These are phyloP conservation scores for Caracal caracal DNA, from an alignment of 2,113 vertebrate genomes.

Conservation along the genomic window DNA sequence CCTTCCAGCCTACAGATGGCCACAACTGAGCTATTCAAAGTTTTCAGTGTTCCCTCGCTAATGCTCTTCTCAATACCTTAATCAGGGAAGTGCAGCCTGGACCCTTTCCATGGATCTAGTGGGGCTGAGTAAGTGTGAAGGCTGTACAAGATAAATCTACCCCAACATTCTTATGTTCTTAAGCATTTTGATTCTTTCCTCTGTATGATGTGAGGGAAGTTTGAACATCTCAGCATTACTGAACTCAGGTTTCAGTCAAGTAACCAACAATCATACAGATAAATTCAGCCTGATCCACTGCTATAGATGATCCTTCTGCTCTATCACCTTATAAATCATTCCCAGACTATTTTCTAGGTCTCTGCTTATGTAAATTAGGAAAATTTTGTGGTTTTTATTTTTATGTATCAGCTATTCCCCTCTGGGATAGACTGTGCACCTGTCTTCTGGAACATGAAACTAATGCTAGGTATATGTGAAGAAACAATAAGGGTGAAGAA, in stretches of 20 bases:
- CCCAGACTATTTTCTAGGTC: slow-evolving; percentile 11
- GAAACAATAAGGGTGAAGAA: background rate
- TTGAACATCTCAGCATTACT: slow-evolving; percentile 24
- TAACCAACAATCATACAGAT: slow-evolving; percentile 34
- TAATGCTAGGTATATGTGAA: background rate
- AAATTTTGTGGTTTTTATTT: background rate
- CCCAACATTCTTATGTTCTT: background rate
- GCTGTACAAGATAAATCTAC: background rate
- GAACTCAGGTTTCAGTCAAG: slow-evolving; percentile 29
- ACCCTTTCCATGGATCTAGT: background rate
- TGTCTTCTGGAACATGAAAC: background rate
- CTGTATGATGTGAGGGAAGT: background rate
- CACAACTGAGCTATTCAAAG: background rate
- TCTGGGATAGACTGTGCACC: background rate
- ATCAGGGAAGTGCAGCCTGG: background rate
- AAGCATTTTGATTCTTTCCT: background rate
- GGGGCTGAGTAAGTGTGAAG: background rate
- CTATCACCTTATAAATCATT: slow-evolving; percentile 35
- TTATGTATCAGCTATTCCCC: background rate
- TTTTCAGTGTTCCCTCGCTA: background rate
- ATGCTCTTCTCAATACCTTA: background rate
- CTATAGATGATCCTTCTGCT: background rate
- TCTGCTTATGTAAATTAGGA: slow-evolving; percentile 35
- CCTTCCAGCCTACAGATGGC: background rate
- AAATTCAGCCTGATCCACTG: slow-evolving; percentile 7